Evolutionary conservation across 2,113 vertebrate species (phyloP), one percentile per base, ranked within the genome.

Genomic region (Ciconia stormi): DNA sequence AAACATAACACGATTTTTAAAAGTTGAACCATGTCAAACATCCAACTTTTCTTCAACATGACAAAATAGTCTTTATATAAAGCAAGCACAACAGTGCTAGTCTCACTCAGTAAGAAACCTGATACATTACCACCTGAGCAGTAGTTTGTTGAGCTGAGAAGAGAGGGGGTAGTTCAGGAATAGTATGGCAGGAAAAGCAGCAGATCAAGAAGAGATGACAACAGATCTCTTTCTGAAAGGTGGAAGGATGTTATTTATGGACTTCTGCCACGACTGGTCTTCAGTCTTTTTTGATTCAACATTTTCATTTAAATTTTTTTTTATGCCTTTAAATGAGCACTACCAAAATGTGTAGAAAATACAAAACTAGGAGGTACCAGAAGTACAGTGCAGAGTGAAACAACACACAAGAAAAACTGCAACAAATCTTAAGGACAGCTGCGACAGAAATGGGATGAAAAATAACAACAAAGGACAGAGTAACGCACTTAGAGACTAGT

Each of bases 211-310:
- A 21, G 58, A 86, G 83, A 92, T 70, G 86, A 89, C 76, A 96
- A 93, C 19, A 77, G 89, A 70, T 83, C 86, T 92, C 67, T 91
- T 89, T 87, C 91, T 91, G 72, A 95, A 92, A 95, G 67, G 83
- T 92, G 29, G 36, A 95, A 95, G 82, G 80, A 89, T 93, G 71
- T 92, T 93, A 95, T 49, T 80, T 53, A 73, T 56, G 76, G 82
- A 81, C 32, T 83, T 66, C 67, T 73, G 89, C 89, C 76, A 95
- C 73, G 27, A 90, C 9, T 73, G 2, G 30, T 89, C 63, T 93
- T 90, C 15, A 66, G 40, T 42, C 30, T 83, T 81, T 89, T 83
- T 58, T 53, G 79, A 90, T 53, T 95, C 63, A 91, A 50, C 32
- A 62, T 71, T 90, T 94, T 72, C 1, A 44, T 56, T 89, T 38